Evolutionary conservation across 1,140 invertebrate genomes (phyloP).

Genomic region (Campoletis sonorensis): DNA sequence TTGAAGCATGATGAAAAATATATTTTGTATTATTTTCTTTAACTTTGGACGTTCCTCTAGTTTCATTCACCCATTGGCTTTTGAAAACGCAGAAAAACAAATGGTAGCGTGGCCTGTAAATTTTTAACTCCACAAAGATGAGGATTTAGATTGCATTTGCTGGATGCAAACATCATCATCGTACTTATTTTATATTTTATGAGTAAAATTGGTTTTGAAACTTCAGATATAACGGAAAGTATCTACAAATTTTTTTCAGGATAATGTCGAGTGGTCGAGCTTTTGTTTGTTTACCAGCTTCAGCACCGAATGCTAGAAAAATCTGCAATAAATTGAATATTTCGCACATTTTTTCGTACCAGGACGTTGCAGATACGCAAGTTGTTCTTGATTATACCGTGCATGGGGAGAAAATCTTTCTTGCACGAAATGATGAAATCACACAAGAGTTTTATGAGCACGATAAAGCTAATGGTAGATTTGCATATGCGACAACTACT

Average conservation of each 20-base stretch:
- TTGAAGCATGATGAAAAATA: neutral
- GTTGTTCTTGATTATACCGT: constrained; percentile 53
- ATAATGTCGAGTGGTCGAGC: constrained; percentile 59
- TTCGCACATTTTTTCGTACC: constrained; percentile 60
- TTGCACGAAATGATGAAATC: constrained; percentile 45
- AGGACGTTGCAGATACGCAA: constrained; percentile 39
- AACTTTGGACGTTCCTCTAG: too few species aligned
- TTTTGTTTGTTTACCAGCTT: constrained; percentile 61
- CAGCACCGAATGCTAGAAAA: constrained; percentile 13
- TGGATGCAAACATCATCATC: neutral
- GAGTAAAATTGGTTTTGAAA: too few species aligned
- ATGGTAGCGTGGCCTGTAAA: neutral
- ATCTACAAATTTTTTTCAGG: constrained; percentile 58
- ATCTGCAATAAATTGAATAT: constrained; percentile 53
- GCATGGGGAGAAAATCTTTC: constrained; percentile 53
- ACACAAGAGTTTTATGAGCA: neutral
- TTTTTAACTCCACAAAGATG: neutral
- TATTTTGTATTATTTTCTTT: too few species aligned
- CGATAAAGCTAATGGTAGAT: constrained; percentile 26
- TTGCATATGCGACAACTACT: constrained; percentile 80
- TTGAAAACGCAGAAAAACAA: too few species aligned
- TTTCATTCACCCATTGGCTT: too few species aligned
- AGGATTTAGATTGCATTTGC: neutral
- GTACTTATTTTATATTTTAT: neutral
- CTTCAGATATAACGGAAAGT: neutral